These are phyloP conservation scores for Himalopsyche tibetana DNA, from an alignment of 2,888 invertebrate genomes.

Conservation along the genomic window DNA sequence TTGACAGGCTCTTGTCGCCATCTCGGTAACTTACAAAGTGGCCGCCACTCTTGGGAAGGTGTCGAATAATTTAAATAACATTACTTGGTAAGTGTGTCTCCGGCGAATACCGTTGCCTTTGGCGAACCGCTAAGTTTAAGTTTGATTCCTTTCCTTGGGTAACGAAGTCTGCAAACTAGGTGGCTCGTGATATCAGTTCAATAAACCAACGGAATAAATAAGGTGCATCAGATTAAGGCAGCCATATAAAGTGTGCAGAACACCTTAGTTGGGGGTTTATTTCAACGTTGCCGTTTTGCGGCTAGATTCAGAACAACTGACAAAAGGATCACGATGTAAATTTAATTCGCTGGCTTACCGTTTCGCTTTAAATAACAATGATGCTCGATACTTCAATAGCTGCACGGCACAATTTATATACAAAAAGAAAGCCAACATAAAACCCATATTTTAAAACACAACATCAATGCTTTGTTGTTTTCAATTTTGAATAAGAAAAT, in stretches of 20 bases:
- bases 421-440: no score
- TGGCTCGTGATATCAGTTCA: conserved; percentile 42
- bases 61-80: conserved; percentile 39
- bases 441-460: no score
- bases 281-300: not conserved
- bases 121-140: conserved; percentile 5
- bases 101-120: conserved; percentile 28
- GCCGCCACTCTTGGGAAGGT: not conserved
- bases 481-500: no score
- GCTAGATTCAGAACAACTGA: conserved; percentile 6
- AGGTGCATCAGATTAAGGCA: conserved; percentile 37
- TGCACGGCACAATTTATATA: no score
- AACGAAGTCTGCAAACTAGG: conserved; percentile 42
- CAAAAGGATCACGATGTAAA: conserved; percentile 37
- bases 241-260: conserved; percentile 19
- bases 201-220: conserved; percentile 39
- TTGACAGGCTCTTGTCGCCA: not conserved
- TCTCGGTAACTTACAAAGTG: not conserved
- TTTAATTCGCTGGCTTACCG: not conserved
- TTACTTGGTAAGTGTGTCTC: conserved; percentile 38
- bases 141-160: conserved; percentile 41
- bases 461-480: no score
- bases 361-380: conserved; percentile 21
- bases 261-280: conserved; percentile 5
- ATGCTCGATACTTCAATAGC: no score